Evolutionary conservation across 1,140 invertebrate genomes (phyloP).

Genomic region (Lycorma delicatula): DNA sequence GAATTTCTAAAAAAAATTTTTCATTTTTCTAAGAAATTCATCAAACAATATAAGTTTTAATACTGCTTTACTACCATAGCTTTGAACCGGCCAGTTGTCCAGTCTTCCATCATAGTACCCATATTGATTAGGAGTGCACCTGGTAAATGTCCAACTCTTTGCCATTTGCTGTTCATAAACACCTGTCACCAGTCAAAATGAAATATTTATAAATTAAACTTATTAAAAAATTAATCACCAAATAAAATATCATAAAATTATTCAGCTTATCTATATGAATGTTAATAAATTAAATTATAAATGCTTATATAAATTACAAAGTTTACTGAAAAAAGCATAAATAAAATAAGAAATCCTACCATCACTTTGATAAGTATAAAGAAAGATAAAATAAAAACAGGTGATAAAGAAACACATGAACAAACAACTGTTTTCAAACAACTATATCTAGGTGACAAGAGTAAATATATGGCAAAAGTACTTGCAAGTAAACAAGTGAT

Average conservation of each 20-base stretch:
- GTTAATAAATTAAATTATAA: constrained; percentile 7
- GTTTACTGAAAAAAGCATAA: too few species aligned
- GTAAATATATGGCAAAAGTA: too few species aligned
- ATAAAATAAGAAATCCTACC: too few species aligned
- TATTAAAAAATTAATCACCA: not conserved
- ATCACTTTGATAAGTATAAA: too few species aligned
- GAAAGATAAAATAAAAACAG: too few species aligned
- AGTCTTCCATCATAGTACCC: constrained; percentile 64
- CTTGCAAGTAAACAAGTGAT: too few species aligned
- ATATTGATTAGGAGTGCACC: constrained; percentile 69
- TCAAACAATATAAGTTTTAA: too few species aligned
- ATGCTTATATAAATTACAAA: constrained; percentile 3
- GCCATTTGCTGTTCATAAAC: constrained; percentile 56
- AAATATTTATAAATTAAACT: not conserved
- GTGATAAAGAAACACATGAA: too few species aligned
- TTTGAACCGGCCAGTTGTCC: constrained; percentile 60
- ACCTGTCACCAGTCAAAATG: constrained; percentile 42
- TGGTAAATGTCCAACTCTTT: constrained; percentile 63
- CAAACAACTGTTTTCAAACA: too few species aligned
- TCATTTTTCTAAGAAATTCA: too few species aligned
- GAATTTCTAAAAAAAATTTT: too few species aligned
- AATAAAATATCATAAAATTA: not conserved
- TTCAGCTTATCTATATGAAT: not conserved
- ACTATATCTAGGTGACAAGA: too few species aligned
- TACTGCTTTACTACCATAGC: constrained; percentile 54